Conservation (phyloP, 2,113 vertebrate species). For the Mirounga angustirostris region DNA sequence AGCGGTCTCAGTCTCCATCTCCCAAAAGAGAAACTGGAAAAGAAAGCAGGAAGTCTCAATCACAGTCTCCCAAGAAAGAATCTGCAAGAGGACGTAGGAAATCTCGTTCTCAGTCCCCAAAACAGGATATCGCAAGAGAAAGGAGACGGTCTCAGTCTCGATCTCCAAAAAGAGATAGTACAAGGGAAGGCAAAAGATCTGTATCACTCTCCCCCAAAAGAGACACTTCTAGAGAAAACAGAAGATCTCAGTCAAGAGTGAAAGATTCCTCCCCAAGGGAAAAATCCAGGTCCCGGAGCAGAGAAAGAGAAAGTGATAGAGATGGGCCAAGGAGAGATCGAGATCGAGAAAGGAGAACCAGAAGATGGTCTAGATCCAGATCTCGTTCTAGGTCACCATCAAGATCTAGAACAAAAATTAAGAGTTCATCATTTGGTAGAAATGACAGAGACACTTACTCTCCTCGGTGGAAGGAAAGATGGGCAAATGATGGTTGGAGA, state of each 20-base stretch:
- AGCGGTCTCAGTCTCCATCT: conserved; percentile 88
- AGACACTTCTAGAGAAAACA: conserved; percentile 89
- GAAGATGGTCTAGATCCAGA: conserved; percentile 90
- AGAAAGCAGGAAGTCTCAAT: conserved; percentile 84
- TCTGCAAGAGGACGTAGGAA: conserved; percentile 82
- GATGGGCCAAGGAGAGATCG: conserved; percentile 91
- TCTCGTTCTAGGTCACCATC: conserved; percentile 93
- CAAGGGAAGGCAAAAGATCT: conserved; percentile 83
- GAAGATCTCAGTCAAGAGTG: conserved; percentile 82
- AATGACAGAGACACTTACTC: conserved; percentile 90
- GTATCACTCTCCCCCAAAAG: conserved; percentile 92
- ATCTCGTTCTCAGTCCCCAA: conserved; percentile 88
- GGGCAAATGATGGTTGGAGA: conserved; percentile 90
- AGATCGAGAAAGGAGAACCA: conserved; percentile 90
- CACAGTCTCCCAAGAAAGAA: conserved; percentile 89
- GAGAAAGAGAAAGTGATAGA: conserved; percentile 88
- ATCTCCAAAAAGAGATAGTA: conserved; percentile 84
- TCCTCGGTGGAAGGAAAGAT: conserved; percentile 92
- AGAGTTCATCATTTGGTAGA: conserved; percentile 89
- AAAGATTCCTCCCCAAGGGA: conserved; percentile 87
- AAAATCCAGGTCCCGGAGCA: conserved; percentile 91
- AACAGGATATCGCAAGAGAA: conserved; percentile 81
- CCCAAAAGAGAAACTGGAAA: conserved; percentile 77
- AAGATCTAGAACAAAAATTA: conserved; percentile 88
- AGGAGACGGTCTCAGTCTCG: conserved; percentile 82